Evolutionary conservation across 2,113 vertebrate genomes (phyloP).

Genomic region (Carassius auratus): DNA sequence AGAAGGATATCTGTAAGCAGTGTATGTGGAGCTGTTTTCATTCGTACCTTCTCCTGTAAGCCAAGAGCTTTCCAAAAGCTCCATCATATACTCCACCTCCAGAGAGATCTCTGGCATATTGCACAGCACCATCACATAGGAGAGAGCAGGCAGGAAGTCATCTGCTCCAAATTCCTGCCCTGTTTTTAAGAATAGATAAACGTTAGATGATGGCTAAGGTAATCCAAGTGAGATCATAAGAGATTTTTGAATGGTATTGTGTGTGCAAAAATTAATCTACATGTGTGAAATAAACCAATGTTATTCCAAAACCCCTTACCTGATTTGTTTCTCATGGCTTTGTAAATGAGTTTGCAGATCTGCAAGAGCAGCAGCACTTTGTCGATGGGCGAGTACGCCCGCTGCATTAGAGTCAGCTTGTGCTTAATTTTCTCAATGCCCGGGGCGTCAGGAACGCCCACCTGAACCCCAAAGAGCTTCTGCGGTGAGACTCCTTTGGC

Average conservation of each 20-base stretch:
- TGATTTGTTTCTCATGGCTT: slow-evolving; percentile 64
- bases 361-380: slow-evolving; percentile 77
- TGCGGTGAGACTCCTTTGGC: slow-evolving; percentile 64
- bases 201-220: background rate
- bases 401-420: slow-evolving; percentile 71
- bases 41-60: slow-evolving; percentile 77
- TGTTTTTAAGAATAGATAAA: slow-evolving; percentile 39
- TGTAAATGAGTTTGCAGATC: slow-evolving; percentile 77
- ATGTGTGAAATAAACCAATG: background rate
- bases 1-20: background rate
- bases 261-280: background rate
- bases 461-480: slow-evolving; percentile 63
- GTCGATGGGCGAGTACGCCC: slow-evolving; percentile 73
- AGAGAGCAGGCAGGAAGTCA: slow-evolving; percentile 78
- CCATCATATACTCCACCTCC: slow-evolving; percentile 78
- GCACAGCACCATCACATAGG: slow-evolving; percentile 75
- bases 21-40: background rate
- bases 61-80: slow-evolving; percentile 73
- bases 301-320: slow-evolving; percentile 61
- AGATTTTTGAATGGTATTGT: background rate
- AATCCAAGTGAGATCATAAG: background rate
- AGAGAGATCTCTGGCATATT: slow-evolving; percentile 74
- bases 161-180: slow-evolving; percentile 75
- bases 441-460: slow-evolving; percentile 58
- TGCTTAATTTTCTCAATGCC: slow-evolving; percentile 73